Evolutionary conservation across 1,140 invertebrate species (phyloP), one percentile per base, ranked within the genome.

Genomic region (Nylanderia fulva): DNA sequence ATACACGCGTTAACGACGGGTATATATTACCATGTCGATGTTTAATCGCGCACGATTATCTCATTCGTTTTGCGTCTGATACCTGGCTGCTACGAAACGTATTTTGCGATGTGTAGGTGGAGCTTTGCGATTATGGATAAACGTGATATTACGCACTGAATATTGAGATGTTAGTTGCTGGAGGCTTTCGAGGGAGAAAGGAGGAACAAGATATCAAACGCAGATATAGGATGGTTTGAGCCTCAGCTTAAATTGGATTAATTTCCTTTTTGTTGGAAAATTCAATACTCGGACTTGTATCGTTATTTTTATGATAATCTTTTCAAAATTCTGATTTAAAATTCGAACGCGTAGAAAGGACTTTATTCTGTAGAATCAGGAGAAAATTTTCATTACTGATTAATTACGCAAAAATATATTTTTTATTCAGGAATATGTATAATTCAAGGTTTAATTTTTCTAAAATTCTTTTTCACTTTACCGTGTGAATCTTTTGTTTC

Each of bases 11-110:
- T n/a, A 71, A 24, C 77, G 27, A n/a, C 24, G n/a, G 36, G 24
- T 24, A 54, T 79, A 42, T 79, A 69, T 13, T 24, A 58, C 18
- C n/a, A 7, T 13, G 24, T 52, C 52, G 52, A 71, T 69, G 39
- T 82, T 82, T 82, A 82, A 82, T 82, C 77, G 52, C 77, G 52
- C 36, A 24, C 42, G 77, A 82, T 82, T 82, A 82, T 82, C n/a
- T n/a, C 66, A 72, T 60, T 82, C 66, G 77, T 82, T 82, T 82
- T 45, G 39, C 36, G 56, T 45, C 18, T 8, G 18, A 56, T 63
- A 45, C 33, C 64, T 9, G 27, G 77, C 72, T 82, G 77, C 77
- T 45, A 72, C 77, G 36, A 18, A 58, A 36, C 36, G 66, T 13
- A 68, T 58, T 72, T 71, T 72, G 64, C 58, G 58, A 71, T 21